Evolutionary conservation across 2,113 vertebrate genomes (phyloP), one percentile per base, ranked within the genome.

Genomic region (Peromyscus leucopus): DNA sequence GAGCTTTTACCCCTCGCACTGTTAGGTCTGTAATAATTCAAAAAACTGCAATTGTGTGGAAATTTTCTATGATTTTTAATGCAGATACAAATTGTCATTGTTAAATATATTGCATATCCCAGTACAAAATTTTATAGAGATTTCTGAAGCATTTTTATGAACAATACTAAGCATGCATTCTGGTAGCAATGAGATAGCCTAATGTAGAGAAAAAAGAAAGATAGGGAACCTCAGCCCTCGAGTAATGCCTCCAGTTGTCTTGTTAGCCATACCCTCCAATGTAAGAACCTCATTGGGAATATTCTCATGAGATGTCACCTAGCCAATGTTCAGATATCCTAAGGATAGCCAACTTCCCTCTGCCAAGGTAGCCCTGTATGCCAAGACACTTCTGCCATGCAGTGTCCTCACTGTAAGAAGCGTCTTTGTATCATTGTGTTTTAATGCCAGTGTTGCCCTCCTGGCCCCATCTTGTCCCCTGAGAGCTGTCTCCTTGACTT

Each of bases 41-140:
- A 33, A 55, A 87, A 75, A 59, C 61, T 84, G 69, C 2, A 94
- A 7, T 55, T 95, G 17, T 26, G 0, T 16, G 9, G 11, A 69
- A 92, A 36, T 95, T 86, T 91, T 86, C 39, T 79, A 12, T 78
- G 65, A 74, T 74, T 67, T 79, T 93, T 84, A 59, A 8, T 87
- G 59, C 12, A 79, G 82, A 89, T 94, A 33, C 33, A 92, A 89
- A 84, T 95, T 83, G 94, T 16, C 28, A 39, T 69, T 85, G 4
- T 75, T 61, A 94, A 83, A 79, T 83, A 59, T 8, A 71, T 84
- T 4, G 10, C 51, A 19, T 74, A 67, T 88, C 42, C 55, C 87
- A 61, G 65, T 21, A 42, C 4, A 78, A 89, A 89, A 91, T 46
- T 75, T 91, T 71, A 10, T 57, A 61, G 48, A 48, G 42, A 83